Evolutionary conservation across 1,140 invertebrate genomes (phyloP).

Genomic region (Atopsyche davidsoni): DNA sequence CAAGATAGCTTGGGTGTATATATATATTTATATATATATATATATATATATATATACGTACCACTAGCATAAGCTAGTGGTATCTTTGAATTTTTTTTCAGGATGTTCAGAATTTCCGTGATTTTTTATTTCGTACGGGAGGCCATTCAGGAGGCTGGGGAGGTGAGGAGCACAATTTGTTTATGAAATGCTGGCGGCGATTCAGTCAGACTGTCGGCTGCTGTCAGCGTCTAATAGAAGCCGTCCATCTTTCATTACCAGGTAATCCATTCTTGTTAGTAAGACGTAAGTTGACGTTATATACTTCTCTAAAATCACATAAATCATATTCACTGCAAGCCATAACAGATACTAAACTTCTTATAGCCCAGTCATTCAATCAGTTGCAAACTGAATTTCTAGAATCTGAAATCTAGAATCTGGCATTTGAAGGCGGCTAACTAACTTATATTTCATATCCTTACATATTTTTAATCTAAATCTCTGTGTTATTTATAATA

Average conservation of each 20-base stretch:
- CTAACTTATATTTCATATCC: too few species aligned
- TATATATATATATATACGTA: background rate
- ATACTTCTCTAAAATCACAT: too few species aligned
- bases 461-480: too few species aligned
- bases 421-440: too few species aligned
- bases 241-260: constrained; percentile 3
- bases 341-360: too few species aligned
- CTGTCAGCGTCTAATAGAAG: background rate
- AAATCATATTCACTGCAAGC: too few species aligned
- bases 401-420: background rate
- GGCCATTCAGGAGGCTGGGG: constrained; percentile 26
- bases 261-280: too few species aligned
- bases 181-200: constrained; percentile 20
- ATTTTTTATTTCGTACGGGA: constrained; percentile 15
- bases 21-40: background rate
- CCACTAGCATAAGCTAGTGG: background rate
- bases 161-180: constrained; percentile 22
- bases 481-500: too few species aligned
- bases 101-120: constrained; percentile 22
- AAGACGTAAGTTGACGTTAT: too few species aligned
- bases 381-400: too few species aligned
- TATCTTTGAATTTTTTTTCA: background rate
- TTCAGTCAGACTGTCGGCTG: too few species aligned
- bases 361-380: too few species aligned
- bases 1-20: background rate